phyloP scores from a whole-genome alignment of 2,113 vertebrate genomes.

The Daboia siamensis region DNA sequence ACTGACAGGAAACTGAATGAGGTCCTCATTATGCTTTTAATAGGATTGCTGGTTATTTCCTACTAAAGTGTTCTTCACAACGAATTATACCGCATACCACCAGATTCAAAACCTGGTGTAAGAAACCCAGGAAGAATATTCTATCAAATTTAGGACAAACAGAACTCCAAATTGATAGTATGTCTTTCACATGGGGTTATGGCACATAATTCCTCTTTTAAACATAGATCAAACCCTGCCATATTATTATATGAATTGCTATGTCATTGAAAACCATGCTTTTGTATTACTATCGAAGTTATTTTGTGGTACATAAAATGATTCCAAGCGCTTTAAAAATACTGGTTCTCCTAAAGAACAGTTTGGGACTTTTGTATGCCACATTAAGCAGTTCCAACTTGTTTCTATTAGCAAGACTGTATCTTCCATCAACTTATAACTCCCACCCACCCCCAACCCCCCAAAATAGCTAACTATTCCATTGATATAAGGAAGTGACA shows the following conservation, averaged over 20 bases:
- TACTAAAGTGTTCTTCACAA: constrained; percentile 58
- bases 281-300: not conserved
- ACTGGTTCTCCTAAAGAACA: not conserved
- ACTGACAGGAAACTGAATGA: constrained; percentile 67
- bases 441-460: not conserved
- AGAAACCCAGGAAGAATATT: constrained; percentile 18
- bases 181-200: not conserved
- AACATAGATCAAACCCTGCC: not conserved
- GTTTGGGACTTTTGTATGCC: not conserved
- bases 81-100: constrained; percentile 29
- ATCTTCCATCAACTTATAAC: not conserved
- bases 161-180: not conserved
- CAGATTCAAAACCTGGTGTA: constrained; percentile 28
- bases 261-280: not conserved
- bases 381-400: not conserved
- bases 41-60: constrained; percentile 64
- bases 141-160: not conserved
- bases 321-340: not conserved
- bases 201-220: not conserved
- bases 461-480: not conserved
- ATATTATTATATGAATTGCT: not conserved
- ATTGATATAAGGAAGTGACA: not conserved
- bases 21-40: constrained; percentile 72
- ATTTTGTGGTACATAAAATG: not conserved
- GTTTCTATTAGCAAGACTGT: not conserved